phyloP scores from a whole-genome alignment of 2,888 invertebrate species.

The Aspidapion aeneum region DNA sequence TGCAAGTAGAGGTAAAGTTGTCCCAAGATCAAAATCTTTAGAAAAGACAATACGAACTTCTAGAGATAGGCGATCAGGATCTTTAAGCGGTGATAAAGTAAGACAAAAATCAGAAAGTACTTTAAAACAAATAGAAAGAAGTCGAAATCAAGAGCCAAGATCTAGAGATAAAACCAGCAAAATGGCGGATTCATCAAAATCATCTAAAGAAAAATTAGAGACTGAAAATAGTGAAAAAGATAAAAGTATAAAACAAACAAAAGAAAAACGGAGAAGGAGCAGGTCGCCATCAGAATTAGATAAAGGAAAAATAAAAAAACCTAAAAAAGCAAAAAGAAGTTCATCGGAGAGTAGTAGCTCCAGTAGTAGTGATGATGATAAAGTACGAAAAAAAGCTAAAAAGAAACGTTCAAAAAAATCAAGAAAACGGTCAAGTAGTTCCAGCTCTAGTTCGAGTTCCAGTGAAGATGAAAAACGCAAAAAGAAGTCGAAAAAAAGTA shows the following conservation, averaged over 20 bases:
- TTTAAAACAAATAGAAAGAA: too few species aligned
- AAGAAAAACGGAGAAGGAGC: neutral
- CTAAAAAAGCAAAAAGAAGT: neutral
- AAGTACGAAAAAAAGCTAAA: conserved; percentile 18
- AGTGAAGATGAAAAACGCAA: conserved; percentile 31
- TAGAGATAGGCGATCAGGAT: too few species aligned
- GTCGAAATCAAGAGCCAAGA: too few species aligned
- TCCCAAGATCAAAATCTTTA: too few species aligned
- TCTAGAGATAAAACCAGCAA: too few species aligned
- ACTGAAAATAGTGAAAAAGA: too few species aligned
- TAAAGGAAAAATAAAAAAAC: neutral
- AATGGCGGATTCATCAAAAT: too few species aligned
- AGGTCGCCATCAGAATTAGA: neutral
- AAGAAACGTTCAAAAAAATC: conserved; percentile 10
- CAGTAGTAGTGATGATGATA: conserved; percentile 11
- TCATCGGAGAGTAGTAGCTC: neutral
- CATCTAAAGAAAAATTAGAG: too few species aligned
- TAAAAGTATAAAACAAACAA: neutral
- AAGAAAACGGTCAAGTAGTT: conserved; percentile 9
- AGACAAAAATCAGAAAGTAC: too few species aligned
- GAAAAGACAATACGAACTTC: too few species aligned
- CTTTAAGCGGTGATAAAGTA: too few species aligned
- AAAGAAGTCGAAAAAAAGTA: conserved; percentile 16
- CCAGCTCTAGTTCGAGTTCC: conserved; percentile 26
- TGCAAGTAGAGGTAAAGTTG: too few species aligned